Percentiles rank a stretch among this genome's conserved stretches.
phyloP scores from a whole-genome alignment of 2,113 vertebrate species.

The Tenebrosternarchus preto region DNA sequence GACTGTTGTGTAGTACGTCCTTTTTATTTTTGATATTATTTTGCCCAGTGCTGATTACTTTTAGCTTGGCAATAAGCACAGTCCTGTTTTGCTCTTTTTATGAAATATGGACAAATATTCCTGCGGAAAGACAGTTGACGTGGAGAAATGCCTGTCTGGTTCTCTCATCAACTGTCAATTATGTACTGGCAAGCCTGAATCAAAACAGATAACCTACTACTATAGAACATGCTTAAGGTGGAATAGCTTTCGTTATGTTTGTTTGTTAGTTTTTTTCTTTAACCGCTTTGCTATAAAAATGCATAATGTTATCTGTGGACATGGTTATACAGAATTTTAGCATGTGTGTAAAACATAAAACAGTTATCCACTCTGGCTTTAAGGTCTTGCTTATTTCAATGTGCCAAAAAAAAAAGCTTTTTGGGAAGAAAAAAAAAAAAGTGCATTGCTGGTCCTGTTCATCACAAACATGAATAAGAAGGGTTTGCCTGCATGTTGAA shows the following conservation, averaged over 20 bases:
- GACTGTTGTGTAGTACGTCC: neutral
- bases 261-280: neutral
- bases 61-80: neutral
- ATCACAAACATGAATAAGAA: slow-evolving; percentile 13
- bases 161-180: neutral
- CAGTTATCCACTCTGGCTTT: neutral
- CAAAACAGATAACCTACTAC: neutral
- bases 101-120: neutral
- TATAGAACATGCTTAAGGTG: slow-evolving; percentile 2
- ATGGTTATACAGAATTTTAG: neutral
- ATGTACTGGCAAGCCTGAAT: neutral
- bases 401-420: no score
- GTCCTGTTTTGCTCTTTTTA: slow-evolving; percentile 24
- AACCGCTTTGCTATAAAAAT: neutral
- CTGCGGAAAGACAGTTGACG: neutral
- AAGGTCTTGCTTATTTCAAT: neutral
- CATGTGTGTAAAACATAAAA: slow-evolving; percentile 2
- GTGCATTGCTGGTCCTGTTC: neutral
- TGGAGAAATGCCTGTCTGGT: neutral
- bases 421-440: no score
- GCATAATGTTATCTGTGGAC: slow-evolving; percentile 17
- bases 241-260: slow-evolving; percentile 8
- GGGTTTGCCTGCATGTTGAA: neutral
- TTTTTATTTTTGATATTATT: slow-evolving; percentile 21
- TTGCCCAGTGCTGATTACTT: neutral